Evolutionary conservation across 2,113 vertebrate species (phyloP).

Genomic region (Ursus arctos): DNA sequence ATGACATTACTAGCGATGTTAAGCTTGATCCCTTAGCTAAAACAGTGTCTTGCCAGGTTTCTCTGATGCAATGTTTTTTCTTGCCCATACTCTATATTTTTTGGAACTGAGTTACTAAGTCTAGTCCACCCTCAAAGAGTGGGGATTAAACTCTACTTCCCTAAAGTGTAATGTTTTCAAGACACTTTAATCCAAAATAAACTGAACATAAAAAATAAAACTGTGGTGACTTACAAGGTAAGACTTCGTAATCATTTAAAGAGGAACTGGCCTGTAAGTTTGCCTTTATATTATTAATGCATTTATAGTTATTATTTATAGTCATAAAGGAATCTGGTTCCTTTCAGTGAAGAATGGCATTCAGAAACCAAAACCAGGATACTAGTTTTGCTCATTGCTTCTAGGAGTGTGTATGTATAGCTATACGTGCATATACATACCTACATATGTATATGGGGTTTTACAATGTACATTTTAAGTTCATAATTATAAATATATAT

Average conservation of each 20-base stretch:
- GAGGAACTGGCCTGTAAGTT: neutral
- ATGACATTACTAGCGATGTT: neutral
- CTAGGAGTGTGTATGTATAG: neutral
- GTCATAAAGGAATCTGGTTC: neutral
- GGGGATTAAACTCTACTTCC: neutral
- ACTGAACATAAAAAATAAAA: neutral
- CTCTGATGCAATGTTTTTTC: neutral
- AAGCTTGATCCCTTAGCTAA: neutral
- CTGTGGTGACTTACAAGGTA: neutral
- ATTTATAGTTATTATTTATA: slow-evolving; percentile 5
- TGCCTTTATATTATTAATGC: slow-evolving; percentile 12
- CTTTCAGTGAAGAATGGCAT: slow-evolving; percentile 22
- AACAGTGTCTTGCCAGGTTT: neutral
- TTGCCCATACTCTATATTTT: neutral
- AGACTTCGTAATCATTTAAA: neutral
- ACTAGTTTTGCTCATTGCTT: neutral
- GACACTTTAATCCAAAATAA: neutral
- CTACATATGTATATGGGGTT: neutral
- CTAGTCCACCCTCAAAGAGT: neutral
- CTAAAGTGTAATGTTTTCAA: neutral
- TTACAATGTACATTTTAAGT: neutral
- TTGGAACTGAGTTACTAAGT: neutral
- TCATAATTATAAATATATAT: neutral
- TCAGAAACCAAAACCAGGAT: neutral
- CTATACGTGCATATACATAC: neutral